Evolutionary conservation across 2,797 vertebrate genomes (phyloP).

Genomic region (Masticophis lateralis): DNA sequence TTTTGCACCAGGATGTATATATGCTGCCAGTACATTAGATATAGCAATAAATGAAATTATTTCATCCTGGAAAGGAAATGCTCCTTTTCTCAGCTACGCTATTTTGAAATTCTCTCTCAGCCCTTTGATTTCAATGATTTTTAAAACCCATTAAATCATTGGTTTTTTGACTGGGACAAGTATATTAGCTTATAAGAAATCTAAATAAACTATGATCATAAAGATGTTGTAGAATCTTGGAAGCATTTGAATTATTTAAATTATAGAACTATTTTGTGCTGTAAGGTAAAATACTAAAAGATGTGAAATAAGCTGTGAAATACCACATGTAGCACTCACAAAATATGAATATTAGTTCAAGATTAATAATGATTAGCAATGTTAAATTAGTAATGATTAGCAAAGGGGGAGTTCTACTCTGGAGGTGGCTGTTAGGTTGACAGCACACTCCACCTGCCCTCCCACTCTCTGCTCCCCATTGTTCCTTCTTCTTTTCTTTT

Average conservation of each 20-base stretch:
- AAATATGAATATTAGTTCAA: background rate
- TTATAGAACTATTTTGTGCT: background rate
- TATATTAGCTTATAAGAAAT: background rate
- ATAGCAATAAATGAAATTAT: background rate
- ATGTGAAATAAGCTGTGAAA: background rate
- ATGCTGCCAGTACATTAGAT: slow-evolving; percentile 97
- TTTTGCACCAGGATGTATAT: slow-evolving; percentile 93
- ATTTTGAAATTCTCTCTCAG: background rate
- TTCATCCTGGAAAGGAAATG: background rate
- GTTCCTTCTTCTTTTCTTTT: background rate
- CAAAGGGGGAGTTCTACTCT: background rate
- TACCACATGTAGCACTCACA: background rate
- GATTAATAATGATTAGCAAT: background rate
- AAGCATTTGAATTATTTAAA: background rate
- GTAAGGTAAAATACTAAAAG: background rate
- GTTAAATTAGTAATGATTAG: background rate
- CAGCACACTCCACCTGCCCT: background rate
- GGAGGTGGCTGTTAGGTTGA: background rate
- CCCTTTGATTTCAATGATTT: background rate
- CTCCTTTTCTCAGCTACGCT: background rate
- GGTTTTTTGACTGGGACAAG: background rate
- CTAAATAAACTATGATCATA: background rate
- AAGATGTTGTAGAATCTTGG: background rate
- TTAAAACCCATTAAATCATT: background rate
- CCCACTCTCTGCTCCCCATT: background rate